A percentile compares a stretch with the other conserved stretches of the same genome.
phyloP scores from a whole-genome alignment of 2,113 vertebrate genomes.

The Heliornis fulica region DNA sequence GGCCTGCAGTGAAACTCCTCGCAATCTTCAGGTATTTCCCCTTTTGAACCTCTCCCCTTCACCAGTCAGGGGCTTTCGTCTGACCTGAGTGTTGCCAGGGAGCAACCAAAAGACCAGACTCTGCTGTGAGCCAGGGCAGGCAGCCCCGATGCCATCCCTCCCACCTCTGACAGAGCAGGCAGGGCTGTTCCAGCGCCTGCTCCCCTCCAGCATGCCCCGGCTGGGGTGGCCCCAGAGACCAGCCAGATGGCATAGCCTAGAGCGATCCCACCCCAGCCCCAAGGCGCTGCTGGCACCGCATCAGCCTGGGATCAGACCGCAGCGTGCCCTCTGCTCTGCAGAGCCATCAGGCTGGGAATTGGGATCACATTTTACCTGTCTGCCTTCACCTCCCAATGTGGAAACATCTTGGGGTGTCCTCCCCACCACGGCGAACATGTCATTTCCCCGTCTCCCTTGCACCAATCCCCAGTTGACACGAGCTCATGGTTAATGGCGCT shows the following conservation, averaged over 20 bases:
- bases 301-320: background rate
- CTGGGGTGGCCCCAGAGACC: background rate
- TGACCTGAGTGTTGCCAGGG: background rate
- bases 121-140: too few relatives aligned
- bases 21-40: background rate
- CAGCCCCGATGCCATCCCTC: background rate
- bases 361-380: background rate
- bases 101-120: accelerated
- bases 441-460: background rate
- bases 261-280: background rate
- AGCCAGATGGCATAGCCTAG: conserved; percentile 24
- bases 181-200: background rate
- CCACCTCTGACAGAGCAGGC: background rate
- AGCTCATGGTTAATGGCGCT: background rate
- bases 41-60: background rate
- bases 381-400: too few relatives aligned
- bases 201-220: background rate
- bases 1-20: background rate
- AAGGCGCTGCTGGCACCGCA: background rate
- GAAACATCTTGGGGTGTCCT: background rate
- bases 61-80: background rate
- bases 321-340: background rate
- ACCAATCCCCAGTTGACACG: accelerated
- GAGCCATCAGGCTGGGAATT: background rate
- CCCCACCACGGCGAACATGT: background rate